Evolutionary conservation across 1,140 invertebrate genomes (phyloP).

Genomic region (Cydia splendana): DNA sequence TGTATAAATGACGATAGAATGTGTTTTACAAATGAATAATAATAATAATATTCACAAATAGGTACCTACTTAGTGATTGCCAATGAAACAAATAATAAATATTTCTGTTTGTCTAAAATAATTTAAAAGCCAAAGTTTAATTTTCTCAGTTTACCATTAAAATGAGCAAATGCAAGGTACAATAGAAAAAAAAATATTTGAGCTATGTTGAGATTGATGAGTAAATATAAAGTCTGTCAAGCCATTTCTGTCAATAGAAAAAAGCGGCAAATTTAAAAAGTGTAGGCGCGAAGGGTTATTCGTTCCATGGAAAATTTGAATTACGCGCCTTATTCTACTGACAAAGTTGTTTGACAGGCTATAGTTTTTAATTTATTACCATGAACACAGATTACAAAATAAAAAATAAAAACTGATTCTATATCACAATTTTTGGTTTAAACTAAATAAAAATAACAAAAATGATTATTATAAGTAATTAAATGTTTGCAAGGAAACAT

Average conservation of each 20-base stretch:
- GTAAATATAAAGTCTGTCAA: background rate
- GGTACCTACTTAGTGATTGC: no score
- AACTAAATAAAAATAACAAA: constrained; percentile 6
- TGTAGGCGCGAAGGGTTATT: no score
- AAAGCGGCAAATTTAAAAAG: no score
- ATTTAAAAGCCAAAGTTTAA: background rate
- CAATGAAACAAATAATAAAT: background rate
- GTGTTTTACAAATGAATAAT: no score
- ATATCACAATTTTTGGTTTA: constrained; percentile 41
- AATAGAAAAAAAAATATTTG: constrained; percentile 33
- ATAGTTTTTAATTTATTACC: constrained; percentile 23
- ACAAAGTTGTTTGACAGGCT: no score
- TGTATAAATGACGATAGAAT: no score
- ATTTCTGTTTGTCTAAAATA: background rate
- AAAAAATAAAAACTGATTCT: constrained; percentile 47
- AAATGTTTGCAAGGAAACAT: constrained; percentile 14
- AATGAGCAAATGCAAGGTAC: constrained; percentile 61
- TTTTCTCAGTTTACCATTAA: constrained; percentile 17
- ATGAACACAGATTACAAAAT: constrained; percentile 35
- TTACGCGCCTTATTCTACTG: no score
- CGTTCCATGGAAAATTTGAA: no score
- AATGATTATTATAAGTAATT: background rate
- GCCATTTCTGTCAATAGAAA: no score
- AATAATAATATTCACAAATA: no score
- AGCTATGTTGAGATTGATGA: no score